Evolutionary conservation across 2,888 invertebrate genomes (phyloP).

Genomic region (Leucophora obtusa): DNA sequence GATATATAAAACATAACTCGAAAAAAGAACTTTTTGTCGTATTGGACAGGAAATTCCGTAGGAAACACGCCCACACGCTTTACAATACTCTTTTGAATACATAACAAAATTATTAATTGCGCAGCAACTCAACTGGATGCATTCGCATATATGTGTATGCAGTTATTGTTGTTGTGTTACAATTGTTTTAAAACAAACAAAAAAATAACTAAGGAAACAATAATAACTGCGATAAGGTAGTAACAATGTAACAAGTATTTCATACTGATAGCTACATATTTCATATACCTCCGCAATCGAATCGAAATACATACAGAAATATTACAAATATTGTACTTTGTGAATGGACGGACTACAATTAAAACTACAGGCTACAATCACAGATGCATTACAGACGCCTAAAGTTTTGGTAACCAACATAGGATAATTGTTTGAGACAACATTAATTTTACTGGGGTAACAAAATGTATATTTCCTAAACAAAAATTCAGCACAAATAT

Average conservation of each 20-base stretch:
- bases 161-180: constrained; percentile 14
- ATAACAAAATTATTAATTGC: constrained; percentile 57
- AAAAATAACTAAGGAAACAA: constrained; percentile 17
- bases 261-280: constrained; percentile 42
- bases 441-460: no score
- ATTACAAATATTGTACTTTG: not conserved
- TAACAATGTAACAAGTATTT: constrained; percentile 38
- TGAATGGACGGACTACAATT: not conserved
- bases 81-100: constrained; percentile 25
- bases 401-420: no score
- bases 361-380: not conserved
- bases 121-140: constrained; percentile 36
- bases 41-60: constrained; percentile 34
- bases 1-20: not conserved
- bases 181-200: constrained; percentile 24
- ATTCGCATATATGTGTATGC: constrained; percentile 9
- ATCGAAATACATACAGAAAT: not conserved
- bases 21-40: constrained; percentile 1
- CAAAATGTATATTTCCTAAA: no score
- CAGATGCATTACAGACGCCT: not conserved
- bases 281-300: not conserved
- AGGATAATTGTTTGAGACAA: no score
- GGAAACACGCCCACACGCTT: constrained; percentile 21
- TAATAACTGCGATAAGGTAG: constrained; percentile 39
- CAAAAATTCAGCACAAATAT: no score